These are phyloP conservation scores for Sipha maydis DNA, from an alignment of 2,888 invertebrate species.

Conservation along the genomic window DNA sequence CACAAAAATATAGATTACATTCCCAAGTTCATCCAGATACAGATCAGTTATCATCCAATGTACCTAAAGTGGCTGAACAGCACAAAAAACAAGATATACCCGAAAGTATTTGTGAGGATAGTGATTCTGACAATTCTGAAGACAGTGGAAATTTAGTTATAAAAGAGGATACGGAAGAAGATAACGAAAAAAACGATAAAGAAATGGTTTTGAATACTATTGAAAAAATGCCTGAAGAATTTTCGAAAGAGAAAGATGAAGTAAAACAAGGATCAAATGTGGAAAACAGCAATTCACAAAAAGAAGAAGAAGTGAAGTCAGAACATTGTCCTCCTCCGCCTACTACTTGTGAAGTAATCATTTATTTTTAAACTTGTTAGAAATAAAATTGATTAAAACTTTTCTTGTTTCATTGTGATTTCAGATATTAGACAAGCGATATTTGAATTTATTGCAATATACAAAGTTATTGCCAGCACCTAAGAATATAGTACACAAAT, in stretches of 20 bases:
- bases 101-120: constrained; percentile 65
- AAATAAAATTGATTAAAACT: not conserved
- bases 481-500: constrained; percentile 61
- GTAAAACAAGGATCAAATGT: constrained; percentile 11
- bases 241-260: not conserved
- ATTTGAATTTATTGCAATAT: constrained; percentile 58
- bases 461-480: constrained; percentile 58
- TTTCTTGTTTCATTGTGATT: constrained; percentile 16
- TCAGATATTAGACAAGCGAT: constrained; percentile 54
- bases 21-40: constrained; percentile 75
- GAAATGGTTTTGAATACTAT: not conserved
- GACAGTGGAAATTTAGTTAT: constrained; percentile 59
- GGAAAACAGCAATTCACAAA: not conserved
- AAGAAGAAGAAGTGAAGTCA: not conserved
- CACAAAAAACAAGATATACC: constrained; percentile 48
- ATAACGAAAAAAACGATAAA: constrained; percentile 70
- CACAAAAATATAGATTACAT: constrained; percentile 81
- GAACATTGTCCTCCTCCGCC: constrained; percentile 8
- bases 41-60: not conserved
- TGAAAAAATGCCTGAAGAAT: not conserved
- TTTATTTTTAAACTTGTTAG: not conserved
- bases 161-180: constrained; percentile 64
- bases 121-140: constrained; percentile 65
- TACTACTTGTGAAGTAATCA: constrained; percentile 57
- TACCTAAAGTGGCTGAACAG: not conserved